Evolutionary conservation across 2,888 invertebrate genomes (phyloP), one percentile per base, ranked within the genome.

Genomic region (Phortica magna): DNA sequence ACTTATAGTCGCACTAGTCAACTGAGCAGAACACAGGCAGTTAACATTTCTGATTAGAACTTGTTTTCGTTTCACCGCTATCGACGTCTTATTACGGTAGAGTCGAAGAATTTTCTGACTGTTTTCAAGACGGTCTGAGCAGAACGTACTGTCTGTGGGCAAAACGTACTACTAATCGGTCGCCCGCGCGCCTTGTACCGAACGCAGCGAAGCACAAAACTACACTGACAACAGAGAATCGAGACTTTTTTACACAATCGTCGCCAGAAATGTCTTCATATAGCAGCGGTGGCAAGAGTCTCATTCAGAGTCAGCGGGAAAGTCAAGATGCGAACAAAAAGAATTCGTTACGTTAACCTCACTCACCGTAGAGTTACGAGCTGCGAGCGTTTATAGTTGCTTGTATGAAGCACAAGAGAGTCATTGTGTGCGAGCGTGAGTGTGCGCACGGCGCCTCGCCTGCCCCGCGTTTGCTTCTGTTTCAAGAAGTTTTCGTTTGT

Each of bases 201-300:
- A 87, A 88, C 90, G 86, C 89, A 90, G 90, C 91, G 91, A 90
- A 90, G 90, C 88, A 90, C 91, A 89, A 91, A 90, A 91, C 89
- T 90, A 92, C 91, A 91, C 91, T 92, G 91, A 91, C 90, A 90
- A 89, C 89, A 83, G 81, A 84, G 83, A 84, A 71, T 31, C 83
- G 68, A 70, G 82, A 82, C 84, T 83, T 83, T 83, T 83, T 83
- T 83, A 39, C 80, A 81, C 80, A 80, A 80, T 79, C 78, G 82
- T 79, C 80, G 78, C 39, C 80, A 64, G 78, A 78, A 82, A 80
- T 81, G 80, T 79, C 80, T 81, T 81, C 76, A 79, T 82, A 77
- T 73, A 61, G 48, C 39, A 64, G 55, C 43, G 41, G 67, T 9
- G 17, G 65, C 31, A 48, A 57, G n/a, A 76, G 61, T 61, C 57